Percentiles rank a stretch among this genome's conserved stretches.
These are phyloP conservation scores for Rhagoletis zephyria DNA, from an alignment of 1,140 invertebrate species.

Conservation along the genomic window DNA sequence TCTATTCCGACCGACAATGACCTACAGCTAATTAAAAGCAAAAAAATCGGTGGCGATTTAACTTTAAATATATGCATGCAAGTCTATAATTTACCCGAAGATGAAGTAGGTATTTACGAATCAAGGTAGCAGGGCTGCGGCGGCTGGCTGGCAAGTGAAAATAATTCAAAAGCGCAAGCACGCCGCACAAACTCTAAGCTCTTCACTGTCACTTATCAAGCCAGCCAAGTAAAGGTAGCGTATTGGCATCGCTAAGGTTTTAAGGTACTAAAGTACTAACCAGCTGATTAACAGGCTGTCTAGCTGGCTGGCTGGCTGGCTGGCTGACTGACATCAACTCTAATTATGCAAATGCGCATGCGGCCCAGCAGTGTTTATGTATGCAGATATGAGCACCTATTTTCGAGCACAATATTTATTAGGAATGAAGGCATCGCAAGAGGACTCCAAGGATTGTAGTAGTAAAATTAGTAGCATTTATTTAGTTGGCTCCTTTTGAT, in stretches of 20 bases:
- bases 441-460: too few relatives aligned
- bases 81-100: constrained; percentile 18
- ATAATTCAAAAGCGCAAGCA: too few relatives aligned
- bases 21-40: not conserved
- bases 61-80: constrained; percentile 24
- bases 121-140: not conserved
- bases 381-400: too few relatives aligned
- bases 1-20: constrained; percentile 18
- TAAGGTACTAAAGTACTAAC: constrained; percentile 22
- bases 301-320: not conserved
- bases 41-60: too few relatives aligned
- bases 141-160: not conserved
- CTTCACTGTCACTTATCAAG: not conserved
- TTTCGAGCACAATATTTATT: too few relatives aligned
- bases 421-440: too few relatives aligned
- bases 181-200: not conserved
- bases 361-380: not conserved
- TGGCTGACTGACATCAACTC: constrained; percentile 37
- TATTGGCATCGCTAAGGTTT: constrained; percentile 20
- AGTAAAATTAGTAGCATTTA: too few relatives aligned
- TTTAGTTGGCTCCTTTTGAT: too few relatives aligned
- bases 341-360: constrained; percentile 49
- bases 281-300: constrained; percentile 48
- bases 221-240: not conserved
- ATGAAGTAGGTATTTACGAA: not conserved